phyloP scores from a whole-genome alignment of 2,888 invertebrate species.

The Drosophila anomelani region DNA sequence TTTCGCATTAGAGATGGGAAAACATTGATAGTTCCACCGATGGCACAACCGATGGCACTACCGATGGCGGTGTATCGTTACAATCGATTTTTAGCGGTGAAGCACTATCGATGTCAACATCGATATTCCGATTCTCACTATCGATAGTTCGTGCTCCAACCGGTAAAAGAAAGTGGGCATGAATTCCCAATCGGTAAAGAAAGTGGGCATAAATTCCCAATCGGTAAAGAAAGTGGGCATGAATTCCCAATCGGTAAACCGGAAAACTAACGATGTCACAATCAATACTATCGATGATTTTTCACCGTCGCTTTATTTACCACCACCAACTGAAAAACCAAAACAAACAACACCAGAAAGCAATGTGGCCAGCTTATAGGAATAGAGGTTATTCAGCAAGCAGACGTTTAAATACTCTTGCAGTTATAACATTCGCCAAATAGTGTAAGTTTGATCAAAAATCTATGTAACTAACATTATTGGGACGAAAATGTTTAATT shows the following conservation, averaged over 20 bases:
- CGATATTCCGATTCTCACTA: not conserved
- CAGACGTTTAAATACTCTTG: not conserved
- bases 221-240: no score
- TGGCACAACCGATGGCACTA: not conserved
- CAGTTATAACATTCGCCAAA: not conserved
- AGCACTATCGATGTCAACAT: not conserved
- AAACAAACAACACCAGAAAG: conserved; percentile 12
- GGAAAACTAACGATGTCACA: no score
- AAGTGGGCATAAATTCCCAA: no score
- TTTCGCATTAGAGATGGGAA: conserved; percentile 9
- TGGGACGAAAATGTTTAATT: no score
- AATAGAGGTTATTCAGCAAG: not conserved
- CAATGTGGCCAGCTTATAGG: conserved; percentile 2
- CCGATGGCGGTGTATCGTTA: not conserved
- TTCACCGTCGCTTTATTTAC: no score
- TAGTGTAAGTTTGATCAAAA: no score
- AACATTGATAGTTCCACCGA: not conserved
- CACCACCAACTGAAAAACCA: conserved; percentile 12
- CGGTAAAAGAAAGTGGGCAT: no score
- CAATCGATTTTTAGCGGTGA: not conserved
- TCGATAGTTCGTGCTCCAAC: no score
- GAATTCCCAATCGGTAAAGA: no score
- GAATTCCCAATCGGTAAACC: no score
- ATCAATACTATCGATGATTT: no score
- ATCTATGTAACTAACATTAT: no score